Evolutionary conservation across 2,113 vertebrate species (phyloP), one percentile per base, ranked within the genome.

Genomic region (Dicrurus megarhynchus): DNA sequence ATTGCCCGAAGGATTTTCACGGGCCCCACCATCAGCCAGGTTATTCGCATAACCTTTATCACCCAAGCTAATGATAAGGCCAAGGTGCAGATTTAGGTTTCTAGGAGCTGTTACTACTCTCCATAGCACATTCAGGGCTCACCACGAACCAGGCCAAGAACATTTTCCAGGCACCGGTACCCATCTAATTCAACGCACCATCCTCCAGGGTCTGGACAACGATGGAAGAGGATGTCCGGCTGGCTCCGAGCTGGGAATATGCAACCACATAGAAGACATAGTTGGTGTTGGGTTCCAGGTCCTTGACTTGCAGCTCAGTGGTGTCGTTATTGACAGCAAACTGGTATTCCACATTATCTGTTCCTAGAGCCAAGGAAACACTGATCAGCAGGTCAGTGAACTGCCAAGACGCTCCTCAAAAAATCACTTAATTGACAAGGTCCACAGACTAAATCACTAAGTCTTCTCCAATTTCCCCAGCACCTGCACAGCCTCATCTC

Each of bases 301-400:
- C 99, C 96, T 98, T 99, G 89, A 99, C 98, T 41, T 98, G 98
- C 75, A 99, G 98, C 96, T 99, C 99, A 8, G 99, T 99, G 20
- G 99, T 99, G 95, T 99, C 99, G 4, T 99, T 99, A 97, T 99
- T 99, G 96, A 99, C 98, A 6, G 99, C 99, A 97, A 99, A 99
- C 97, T 99, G 99, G 96, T 99, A 99, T 92, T 99, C 99, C 97
- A 99, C 98, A 1, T 99, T 99, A 95, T 99, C 98, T 55, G 98
- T 97, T 84, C 98, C 98, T 96, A 98, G 84, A 91, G 84, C 76
- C 87, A 97, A 86, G 73, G 63, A 89, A 87, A 96, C 39, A 89
- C 64, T 42, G 55, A 90, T 93, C 88, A 94, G 92, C 53, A 89
- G 93, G 86, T 93, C 91, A 95, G 56, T 24, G n/a, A 94, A 75